A percentile compares a stretch with the other conserved stretches of the same genome.
These are phyloP conservation scores for Dorcus parallelipipedus DNA, from an alignment of 2,888 invertebrate species.

Conservation along the genomic window DNA sequence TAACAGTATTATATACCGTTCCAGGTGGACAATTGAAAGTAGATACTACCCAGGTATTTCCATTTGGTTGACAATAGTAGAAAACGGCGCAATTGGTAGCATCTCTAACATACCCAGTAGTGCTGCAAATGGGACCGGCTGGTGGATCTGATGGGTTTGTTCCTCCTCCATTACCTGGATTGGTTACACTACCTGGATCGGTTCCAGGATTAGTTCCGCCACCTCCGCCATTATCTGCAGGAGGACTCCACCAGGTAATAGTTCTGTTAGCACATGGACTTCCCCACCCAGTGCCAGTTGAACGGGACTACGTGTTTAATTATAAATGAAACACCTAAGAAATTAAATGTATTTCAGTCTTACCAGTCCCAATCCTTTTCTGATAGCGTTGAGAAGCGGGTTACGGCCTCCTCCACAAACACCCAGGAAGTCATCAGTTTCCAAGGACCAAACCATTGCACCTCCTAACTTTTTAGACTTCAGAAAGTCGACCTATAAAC, in stretches of 20 bases:
- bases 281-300: no score
- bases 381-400: constrained; percentile 60
- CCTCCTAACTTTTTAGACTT: constrained; percentile 54
- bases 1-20: constrained; percentile 46
- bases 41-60: constrained; percentile 27
- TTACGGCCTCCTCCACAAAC: constrained; percentile 55
- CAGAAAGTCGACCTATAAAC: constrained; percentile 45
- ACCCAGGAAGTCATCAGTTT: constrained; percentile 73
- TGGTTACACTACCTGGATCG: constrained; percentile 28
- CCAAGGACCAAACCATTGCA: constrained; percentile 76
- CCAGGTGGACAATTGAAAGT: constrained; percentile 42
- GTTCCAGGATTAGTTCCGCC: background rate
- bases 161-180: background rate
- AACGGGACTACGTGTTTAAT: no score
- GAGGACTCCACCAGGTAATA: background rate
- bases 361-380: constrained; percentile 30
- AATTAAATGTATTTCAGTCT: background rate
- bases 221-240: no score
- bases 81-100: constrained; percentile 47
- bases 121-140: background rate
- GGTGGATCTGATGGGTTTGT: background rate
- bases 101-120: constrained; percentile 48
- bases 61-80: constrained; percentile 43
- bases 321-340: no score
- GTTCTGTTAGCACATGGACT: background rate